Evolutionary conservation across 1,140 invertebrate species (phyloP).

Genomic region (Contarinia nasturtii): DNA sequence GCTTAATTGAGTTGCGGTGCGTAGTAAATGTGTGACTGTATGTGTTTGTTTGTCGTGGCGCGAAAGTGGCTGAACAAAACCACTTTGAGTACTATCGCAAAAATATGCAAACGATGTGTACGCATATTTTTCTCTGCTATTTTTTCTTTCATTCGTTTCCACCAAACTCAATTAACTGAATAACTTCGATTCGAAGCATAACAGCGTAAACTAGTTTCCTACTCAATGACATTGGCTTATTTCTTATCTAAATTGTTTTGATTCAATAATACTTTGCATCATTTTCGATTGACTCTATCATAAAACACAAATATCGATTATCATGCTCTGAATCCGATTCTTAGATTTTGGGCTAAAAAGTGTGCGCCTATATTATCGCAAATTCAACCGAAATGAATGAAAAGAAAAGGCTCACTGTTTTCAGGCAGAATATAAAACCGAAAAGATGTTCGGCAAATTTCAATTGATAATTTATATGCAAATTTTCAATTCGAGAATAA

Average conservation of each 20-base stretch:
- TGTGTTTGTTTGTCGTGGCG: no score
- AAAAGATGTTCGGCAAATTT: neutral
- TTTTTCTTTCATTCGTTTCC: no score
- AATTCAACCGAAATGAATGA: no score
- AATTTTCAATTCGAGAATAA: no score
- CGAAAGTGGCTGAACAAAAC: neutral
- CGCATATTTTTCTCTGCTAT: neutral
- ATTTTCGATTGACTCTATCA: constrained; percentile 1
- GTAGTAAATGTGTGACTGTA: no score
- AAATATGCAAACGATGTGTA: neutral
- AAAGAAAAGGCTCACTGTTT: no score
- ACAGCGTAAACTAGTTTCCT: no score
- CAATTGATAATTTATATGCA: no score
- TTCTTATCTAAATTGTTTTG: no score
- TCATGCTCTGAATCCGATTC: neutral
- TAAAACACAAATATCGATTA: neutral
- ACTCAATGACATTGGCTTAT: no score
- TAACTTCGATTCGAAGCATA: no score
- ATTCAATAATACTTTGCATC: neutral
- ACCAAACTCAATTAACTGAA: neutral
- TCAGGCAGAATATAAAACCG: neutral
- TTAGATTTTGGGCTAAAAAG: neutral
- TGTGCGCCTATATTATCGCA: neutral
- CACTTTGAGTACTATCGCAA: neutral
- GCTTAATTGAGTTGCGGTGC: no score